Evolutionary conservation across 1,140 invertebrate genomes (phyloP).

Genomic region (Eumaeus atala): DNA sequence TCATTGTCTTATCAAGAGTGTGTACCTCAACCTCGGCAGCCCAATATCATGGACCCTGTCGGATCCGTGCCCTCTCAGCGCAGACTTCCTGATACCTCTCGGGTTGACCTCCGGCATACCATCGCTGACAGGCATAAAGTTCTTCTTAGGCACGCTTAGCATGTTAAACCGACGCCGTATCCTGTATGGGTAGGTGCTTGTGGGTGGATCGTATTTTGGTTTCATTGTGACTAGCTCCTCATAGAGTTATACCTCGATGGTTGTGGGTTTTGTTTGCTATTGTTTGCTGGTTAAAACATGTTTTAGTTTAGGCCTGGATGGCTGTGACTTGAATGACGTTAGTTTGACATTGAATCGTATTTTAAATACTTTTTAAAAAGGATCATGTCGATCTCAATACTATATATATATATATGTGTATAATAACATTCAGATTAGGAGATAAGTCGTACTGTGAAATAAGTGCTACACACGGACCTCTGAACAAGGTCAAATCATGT

Average conservation of each 20-base stretch:
- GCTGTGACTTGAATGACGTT: too few species aligned
- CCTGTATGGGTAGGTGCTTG: constrained; percentile 49
- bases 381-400: too few species aligned
- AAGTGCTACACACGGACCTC: too few species aligned
- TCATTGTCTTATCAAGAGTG: too few species aligned
- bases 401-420: too few species aligned
- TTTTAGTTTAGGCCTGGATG: too few species aligned
- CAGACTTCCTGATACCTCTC: constrained; percentile 44
- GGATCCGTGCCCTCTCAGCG: constrained; percentile 29
- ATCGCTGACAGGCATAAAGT: too few species aligned
- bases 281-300: constrained; percentile 31
- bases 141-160: constrained; percentile 48
- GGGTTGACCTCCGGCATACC: constrained; percentile 42
- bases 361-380: too few species aligned
- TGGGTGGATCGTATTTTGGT: constrained; percentile 46
- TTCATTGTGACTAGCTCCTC: constrained; percentile 37
- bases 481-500: too few species aligned
- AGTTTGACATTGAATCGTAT: too few species aligned
- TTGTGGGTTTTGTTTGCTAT: constrained; percentile 15
- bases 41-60: constrained; percentile 53
- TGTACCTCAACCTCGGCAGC: constrained; percentile 55
- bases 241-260: constrained; percentile 34
- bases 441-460: too few species aligned
- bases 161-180: constrained; percentile 48
- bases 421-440: too few species aligned